Evolutionary conservation across 64 coral and sea anemone genomes (phyloP), one percentile per base, ranked within the genome.

Genomic region (Porites lutea): DNA sequence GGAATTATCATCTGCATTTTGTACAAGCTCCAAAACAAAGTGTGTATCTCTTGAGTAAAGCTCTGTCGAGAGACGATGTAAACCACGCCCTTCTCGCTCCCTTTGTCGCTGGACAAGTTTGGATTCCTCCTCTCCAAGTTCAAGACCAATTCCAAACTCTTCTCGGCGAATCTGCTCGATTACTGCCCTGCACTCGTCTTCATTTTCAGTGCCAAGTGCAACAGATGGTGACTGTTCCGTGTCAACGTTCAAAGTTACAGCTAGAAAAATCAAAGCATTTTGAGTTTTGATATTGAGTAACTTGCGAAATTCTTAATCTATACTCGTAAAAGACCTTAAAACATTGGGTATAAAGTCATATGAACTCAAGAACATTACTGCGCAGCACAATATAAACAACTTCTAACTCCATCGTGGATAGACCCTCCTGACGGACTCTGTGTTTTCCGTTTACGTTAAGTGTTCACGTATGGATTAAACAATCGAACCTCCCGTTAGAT

Each of bases 1-100:
- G 15, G 85, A 77, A 15, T 98, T 98, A 23, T 98, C 96, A 72
- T 98, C 96, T 53, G 96, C 96, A 94, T 98, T 98, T 74, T 98
- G 96, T 1, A 98, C 92, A 27, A 98, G 83, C 59, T 98, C 96
- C 48, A 98, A 54, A 15, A 98, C 92, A 86, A 98, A 98, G 57
- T 98, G 96, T 2, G 96, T 98, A 71, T 98, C 96, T 47, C 90
- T 98, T n/a, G 84, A 88, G 58, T 98, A 98, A 45, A 98, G 86
- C 52, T 98, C 96, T 2, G 89, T 83, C 19, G 96, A 98, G 6
- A 98, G 69, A 3, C 96, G 92, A 54, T 98, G 92, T 21, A 98
- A 71, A 44, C 96, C 91, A 64, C 96, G 92, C 23, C 96, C 96
- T 55, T 98, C 96, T 7, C 96, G 84, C 21, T 94, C 89, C 21